Percentiles rank a stretch among this genome's conserved stretches.
phyloP scores from a whole-genome alignment of 2,113 vertebrate species.

The Bos indicus region DNA sequence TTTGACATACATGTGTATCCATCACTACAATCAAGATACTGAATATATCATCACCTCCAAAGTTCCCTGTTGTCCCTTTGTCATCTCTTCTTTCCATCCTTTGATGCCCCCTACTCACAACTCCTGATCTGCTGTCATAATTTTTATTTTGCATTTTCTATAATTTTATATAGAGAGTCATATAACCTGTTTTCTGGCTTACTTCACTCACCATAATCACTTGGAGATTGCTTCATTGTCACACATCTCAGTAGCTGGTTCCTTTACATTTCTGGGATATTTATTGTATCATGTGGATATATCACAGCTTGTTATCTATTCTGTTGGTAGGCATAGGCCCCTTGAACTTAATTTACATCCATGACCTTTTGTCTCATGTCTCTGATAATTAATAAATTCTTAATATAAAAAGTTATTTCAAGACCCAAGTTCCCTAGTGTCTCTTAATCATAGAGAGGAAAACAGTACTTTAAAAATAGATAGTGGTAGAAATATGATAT shows the following conservation, averaged over 20 bases:
- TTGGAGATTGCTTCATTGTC: neutral
- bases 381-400: neutral
- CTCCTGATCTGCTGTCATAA: neutral
- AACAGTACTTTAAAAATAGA: neutral
- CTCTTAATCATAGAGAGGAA: neutral
- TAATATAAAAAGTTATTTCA: neutral
- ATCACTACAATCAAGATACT: neutral
- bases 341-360: neutral
- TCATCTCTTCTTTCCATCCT: neutral
- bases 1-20: neutral
- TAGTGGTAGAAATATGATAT: neutral
- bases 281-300: neutral
- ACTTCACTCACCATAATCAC: neutral
- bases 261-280: neutral
- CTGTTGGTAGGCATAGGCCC: neutral
- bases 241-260: neutral
- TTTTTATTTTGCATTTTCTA: neutral
- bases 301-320: neutral
- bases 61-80: neutral
- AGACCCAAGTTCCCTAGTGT: neutral
- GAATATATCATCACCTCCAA: neutral
- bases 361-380: neutral
- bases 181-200: neutral
- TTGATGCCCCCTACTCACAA: neutral
- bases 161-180: neutral